A percentile compares a stretch with the other conserved stretches of the same genome.
phyloP scores from a whole-genome alignment of 1,140 invertebrate genomes.

The Hycleus phaleratus region DNA sequence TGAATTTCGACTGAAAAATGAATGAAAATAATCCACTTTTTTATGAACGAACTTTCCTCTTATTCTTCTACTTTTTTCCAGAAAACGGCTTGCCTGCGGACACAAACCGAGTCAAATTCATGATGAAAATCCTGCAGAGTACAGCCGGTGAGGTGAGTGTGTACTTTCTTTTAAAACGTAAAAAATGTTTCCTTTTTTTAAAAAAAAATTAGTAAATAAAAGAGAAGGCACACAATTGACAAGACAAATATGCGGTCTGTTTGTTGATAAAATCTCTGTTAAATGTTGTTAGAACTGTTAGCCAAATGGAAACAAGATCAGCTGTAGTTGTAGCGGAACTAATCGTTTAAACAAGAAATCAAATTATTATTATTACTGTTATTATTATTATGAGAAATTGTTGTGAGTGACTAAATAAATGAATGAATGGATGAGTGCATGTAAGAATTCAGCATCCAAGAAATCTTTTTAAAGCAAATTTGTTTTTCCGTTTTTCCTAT shows the following conservation, averaged over 20 bases:
- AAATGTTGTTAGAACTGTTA: neutral
- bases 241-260: neutral
- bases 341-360: no score
- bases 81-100: slow-evolving; percentile 38
- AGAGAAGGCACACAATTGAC: no score
- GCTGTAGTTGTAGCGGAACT: no score
- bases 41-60: neutral
- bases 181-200: neutral
- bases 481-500: no score
- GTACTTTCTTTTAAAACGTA: neutral
- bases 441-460: no score
- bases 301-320: neutral
- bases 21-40: no score
- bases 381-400: no score
- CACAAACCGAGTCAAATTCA: slow-evolving; percentile 37
- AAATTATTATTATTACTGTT: no score
- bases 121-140: slow-evolving; percentile 44
- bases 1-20: no score
- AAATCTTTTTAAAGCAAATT: no score
- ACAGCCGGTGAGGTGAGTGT: slow-evolving; percentile 42
- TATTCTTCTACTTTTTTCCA: slow-evolving; percentile 29
- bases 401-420: no score
- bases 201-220: neutral
- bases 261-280: slow-evolving; percentile 1
- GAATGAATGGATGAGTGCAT: no score